Percentiles rank a stretch among this genome's conserved stretches.
phyloP scores from a whole-genome alignment of 2,113 vertebrate genomes.

The Notothenia coriiceps region DNA sequence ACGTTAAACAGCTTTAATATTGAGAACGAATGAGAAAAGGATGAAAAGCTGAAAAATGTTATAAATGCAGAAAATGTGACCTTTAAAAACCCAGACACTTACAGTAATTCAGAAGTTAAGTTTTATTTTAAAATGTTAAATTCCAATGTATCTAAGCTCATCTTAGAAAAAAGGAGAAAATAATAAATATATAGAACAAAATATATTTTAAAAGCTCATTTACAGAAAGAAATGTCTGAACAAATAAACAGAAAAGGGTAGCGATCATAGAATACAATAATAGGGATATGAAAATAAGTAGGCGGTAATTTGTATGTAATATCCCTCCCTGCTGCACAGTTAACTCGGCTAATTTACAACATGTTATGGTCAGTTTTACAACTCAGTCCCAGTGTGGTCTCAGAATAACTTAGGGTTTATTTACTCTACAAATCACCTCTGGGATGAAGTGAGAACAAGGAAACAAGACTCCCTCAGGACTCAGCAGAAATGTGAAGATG shows the following conservation, averaged over 20 bases:
- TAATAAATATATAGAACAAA: background rate
- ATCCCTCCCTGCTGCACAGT: background rate
- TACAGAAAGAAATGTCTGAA: background rate
- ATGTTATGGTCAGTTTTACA: conserved; percentile 42
- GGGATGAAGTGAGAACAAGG: conserved; percentile 37
- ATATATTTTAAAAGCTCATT: background rate
- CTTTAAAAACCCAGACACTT: background rate
- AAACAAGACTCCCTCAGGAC: conserved; percentile 33
- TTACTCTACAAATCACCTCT: conserved; percentile 39
- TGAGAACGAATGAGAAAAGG: background rate
- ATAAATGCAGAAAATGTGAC: background rate
- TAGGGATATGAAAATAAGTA: background rate
- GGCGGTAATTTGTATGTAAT: background rate
- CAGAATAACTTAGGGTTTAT: conserved; percentile 23
- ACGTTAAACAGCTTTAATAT: background rate
- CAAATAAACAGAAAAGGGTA: background rate
- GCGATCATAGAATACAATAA: background rate
- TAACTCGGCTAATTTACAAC: conserved; percentile 30
- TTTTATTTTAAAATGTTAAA: background rate
- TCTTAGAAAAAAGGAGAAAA: background rate
- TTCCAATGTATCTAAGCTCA: background rate
- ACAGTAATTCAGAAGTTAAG: background rate
- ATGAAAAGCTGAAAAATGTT: background rate
- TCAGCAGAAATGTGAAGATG: conserved; percentile 20
- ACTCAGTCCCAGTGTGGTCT: conserved; percentile 11